Base-by-base conservation (phyloP, 2,888 invertebrate species). In the Callyntrura guangdongensis region DNA sequence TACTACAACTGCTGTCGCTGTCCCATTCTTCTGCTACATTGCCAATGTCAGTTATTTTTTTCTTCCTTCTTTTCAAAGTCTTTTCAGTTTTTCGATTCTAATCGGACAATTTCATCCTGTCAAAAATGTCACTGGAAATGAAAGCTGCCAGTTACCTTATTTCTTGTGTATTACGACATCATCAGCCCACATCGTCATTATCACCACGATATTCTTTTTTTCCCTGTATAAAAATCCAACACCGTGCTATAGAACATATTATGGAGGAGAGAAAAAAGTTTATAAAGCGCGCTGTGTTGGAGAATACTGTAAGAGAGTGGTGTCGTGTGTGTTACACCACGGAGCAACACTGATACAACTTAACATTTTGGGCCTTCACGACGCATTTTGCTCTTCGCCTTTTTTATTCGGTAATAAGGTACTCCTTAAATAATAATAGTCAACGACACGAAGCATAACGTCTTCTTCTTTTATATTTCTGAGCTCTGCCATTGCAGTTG, bases 71-170 rank as follows among this genome's bases (percentile, higher is more conserved):
- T 61, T 77, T 49, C n/a, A 77, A 36, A 77, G 22, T 47, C 49
- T 27, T 87, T 53, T 67, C 25, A 27, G 25, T 47, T 36, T 79
- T 53, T 81, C 81, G 87, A 87, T 87, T 72, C 87, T 87, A 87
- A 87, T 87, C 89, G 89, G 83, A 82, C 89, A 89, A 82, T 89
- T 89, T 89, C 83, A 74, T 87, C 74, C 89, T 89, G 89, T 89
- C 89, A 82, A 83, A 89, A 89, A 83, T 83, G 89, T 89, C 89
- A 83, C 89, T 72, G 17, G 74, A 83, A 74, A 45, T 89, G 89
- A 89, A 89, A 83, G 83, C 89, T 89, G 89, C 64, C 89, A 89
- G 89, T 83, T 89, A 83, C 45, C 47, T 74, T 74, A 74, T 83
- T 82, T 61, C 61, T 81, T 12, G 45, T 49, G 25, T 72, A 89